A percentile compares a stretch with the other conserved stretches of the same genome.
phyloP scores from a whole-genome alignment of 2,888 invertebrate genomes.

The Drosophila tripunctata region DNA sequence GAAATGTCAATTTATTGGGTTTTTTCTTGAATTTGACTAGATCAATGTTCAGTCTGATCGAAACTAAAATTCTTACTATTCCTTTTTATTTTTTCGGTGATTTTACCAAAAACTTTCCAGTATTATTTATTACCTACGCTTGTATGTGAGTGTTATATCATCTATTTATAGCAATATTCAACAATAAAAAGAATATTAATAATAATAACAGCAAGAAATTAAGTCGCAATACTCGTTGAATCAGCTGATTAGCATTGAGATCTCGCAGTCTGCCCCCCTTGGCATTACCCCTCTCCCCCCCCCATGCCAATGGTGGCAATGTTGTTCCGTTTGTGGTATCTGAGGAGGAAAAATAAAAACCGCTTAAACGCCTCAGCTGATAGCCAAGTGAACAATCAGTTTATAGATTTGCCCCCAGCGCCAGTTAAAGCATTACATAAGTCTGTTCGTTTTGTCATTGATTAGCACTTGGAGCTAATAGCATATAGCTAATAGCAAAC shows the following conservation, averaged over 20 bases:
- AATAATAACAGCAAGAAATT: constrained; percentile 33
- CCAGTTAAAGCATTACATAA: constrained; percentile 46
- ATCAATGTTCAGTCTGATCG: too few relatives aligned
- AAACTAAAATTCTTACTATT: too few relatives aligned
- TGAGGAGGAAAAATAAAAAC: constrained; percentile 17
- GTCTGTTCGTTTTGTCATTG: constrained; percentile 60
- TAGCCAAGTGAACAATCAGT: constrained; percentile 45
- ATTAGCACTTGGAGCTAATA: constrained; percentile 56
- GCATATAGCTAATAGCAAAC: not conserved
- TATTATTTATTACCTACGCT: constrained; percentile 14
- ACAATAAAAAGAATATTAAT: constrained; percentile 3
- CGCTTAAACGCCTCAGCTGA: constrained; percentile 46
- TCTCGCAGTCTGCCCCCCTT: constrained; percentile 43
- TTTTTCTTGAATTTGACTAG: too few relatives aligned
- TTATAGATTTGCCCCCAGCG: constrained; percentile 11
- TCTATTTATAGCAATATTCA: constrained; percentile 40
- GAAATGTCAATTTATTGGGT: too few relatives aligned
- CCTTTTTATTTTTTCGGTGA: not conserved
- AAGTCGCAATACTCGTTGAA: constrained; percentile 61
- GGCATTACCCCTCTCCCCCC: not conserved
- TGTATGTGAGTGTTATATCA: constrained; percentile 6
- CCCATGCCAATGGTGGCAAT: not conserved
- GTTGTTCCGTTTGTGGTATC: constrained; percentile 19
- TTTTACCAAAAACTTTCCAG: constrained; percentile 36
- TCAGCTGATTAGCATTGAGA: constrained; percentile 62